Percentiles rank a stretch among this genome's conserved stretches.
Conservation (phyloP, 2,797 vertebrate species). For the Clamator glandarius region DNA sequence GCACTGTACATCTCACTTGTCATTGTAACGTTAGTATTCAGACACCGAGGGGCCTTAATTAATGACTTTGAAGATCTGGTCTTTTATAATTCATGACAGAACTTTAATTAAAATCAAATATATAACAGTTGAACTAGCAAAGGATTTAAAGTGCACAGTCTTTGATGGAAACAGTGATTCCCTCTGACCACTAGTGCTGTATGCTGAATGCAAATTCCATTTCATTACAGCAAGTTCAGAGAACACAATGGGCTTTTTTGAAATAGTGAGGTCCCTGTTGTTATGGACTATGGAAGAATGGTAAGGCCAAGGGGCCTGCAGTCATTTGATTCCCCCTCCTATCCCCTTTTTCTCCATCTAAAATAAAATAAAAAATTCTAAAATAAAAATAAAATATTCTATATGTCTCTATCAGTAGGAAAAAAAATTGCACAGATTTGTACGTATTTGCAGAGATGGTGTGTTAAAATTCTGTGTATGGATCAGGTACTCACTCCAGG, state of each 20-base stretch:
- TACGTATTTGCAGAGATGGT: neutral
- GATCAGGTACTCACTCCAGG: neutral
- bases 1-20: constrained; percentile 37
- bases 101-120: constrained; percentile 72
- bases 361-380: neutral
- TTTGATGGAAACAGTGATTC: constrained; percentile 56
- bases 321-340: neutral
- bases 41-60: constrained; percentile 57
- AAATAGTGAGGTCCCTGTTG: neutral
- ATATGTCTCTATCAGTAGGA: neutral
- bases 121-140: constrained; percentile 57
- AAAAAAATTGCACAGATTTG: neutral
- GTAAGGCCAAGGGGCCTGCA: neutral
- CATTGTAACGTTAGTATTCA: constrained; percentile 34
- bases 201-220: constrained; percentile 51
- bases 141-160: constrained; percentile 61
- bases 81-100: constrained; percentile 73
- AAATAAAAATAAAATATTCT: neutral
- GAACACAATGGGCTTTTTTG: neutral
- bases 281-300: neutral
- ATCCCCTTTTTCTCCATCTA: neutral
- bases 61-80: constrained; percentile 67
- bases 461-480: neutral
- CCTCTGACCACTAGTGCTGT: constrained; percentile 37
- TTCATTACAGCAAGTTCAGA: neutral